Evolutionary conservation across 2,113 vertebrate species (phyloP).

Genomic region (Halichoerus grypus): DNA sequence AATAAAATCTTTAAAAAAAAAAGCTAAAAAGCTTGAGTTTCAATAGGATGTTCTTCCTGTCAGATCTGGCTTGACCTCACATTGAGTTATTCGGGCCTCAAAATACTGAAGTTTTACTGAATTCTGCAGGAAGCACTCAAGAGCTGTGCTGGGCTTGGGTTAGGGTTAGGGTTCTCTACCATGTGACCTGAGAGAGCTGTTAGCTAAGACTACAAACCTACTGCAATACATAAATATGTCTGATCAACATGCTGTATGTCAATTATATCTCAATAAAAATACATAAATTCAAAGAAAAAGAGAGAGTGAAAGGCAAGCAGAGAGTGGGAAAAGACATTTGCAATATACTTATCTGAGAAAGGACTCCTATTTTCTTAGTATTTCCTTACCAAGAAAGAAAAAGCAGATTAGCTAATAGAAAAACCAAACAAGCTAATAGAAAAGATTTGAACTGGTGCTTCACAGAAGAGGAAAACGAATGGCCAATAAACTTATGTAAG

Average conservation of each 20-base stretch:
- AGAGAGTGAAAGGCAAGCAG: background rate
- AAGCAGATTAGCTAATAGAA: background rate
- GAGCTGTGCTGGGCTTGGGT: background rate
- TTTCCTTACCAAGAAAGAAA: slow-evolving; percentile 10
- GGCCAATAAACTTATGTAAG: background rate
- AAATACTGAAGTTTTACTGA: background rate
- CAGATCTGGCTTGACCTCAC: background rate
- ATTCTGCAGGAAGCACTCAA: background rate
- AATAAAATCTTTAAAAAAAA: background rate
- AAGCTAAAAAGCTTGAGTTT: background rate
- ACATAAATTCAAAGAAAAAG: background rate
- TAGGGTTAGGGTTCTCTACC: background rate
- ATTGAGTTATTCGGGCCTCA: background rate
- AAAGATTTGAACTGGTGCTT: background rate
- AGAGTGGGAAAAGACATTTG: background rate
- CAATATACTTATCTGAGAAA: background rate
- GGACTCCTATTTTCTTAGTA: background rate
- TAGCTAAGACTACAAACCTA: background rate
- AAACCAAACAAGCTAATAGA: background rate
- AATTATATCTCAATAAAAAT: background rate
- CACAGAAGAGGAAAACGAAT: background rate
- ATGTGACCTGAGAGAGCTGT: background rate
- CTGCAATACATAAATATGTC: background rate
- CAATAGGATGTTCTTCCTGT: background rate
- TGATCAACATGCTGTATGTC: background rate